Evolutionary conservation across 2,888 invertebrate species (phyloP).

Genomic region (Dryobotodes eremita): DNA sequence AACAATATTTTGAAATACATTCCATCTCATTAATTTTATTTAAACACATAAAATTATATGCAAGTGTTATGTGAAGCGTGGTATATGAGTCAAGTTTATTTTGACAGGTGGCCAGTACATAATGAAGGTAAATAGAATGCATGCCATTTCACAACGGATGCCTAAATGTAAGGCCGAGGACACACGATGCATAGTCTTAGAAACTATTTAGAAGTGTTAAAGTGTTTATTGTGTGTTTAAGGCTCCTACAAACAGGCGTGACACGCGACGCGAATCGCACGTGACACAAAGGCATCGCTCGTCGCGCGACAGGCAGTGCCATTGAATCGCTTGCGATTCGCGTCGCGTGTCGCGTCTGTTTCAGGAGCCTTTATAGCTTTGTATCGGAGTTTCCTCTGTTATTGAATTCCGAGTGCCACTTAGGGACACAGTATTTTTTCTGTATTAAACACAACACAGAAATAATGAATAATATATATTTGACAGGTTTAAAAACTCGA

Average conservation of each 20-base stretch:
- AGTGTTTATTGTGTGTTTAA: not conserved
- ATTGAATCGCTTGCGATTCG: too few species aligned
- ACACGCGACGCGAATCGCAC: too few species aligned
- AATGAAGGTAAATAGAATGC: slow-evolving; percentile 49
- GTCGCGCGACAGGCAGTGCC: too few species aligned
- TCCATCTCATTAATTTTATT: slow-evolving; percentile 7
- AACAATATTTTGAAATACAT: slow-evolving; percentile 21
- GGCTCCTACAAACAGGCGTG: too few species aligned
- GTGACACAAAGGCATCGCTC: too few species aligned
- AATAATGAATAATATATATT: not conserved
- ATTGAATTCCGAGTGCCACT: slow-evolving; percentile 1
- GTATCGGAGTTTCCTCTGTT: not conserved
- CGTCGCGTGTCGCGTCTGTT: too few species aligned
- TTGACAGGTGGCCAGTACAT: slow-evolving; percentile 45
- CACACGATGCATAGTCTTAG: slow-evolving; percentile 19
- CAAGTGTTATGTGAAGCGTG: slow-evolving; percentile 35
- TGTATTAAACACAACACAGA: not conserved
- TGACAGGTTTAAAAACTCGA: not conserved
- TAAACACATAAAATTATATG: slow-evolving; percentile 27
- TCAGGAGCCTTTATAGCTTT: slow-evolving; percentile 4
- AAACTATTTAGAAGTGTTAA: not conserved
- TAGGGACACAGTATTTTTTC: not conserved
- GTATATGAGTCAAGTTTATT: slow-evolving; percentile 56
- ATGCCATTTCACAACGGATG: slow-evolving; percentile 50
- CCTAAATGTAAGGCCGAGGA: slow-evolving; percentile 35